Conservation (phyloP, 2,113 vertebrate genomes). For the Jacana jacana region DNA sequence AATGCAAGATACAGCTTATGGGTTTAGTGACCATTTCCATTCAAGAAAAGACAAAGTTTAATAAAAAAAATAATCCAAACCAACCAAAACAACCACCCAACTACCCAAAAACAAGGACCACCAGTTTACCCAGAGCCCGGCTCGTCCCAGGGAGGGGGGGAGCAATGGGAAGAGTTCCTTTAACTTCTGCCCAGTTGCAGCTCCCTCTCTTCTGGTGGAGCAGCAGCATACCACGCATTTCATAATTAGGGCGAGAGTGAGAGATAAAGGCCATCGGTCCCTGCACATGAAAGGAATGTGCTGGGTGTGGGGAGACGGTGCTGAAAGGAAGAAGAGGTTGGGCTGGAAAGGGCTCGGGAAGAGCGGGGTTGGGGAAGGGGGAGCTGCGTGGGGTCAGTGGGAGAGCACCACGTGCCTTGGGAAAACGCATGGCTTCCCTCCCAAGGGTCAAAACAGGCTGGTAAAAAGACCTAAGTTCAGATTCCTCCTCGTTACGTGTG, state of each 20-base stretch:
- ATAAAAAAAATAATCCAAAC: not conserved
- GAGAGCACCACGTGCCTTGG: accelerated
- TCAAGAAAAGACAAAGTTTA: not conserved
- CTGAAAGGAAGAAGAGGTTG: slow-evolving; percentile 27
- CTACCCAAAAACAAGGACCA: not conserved
- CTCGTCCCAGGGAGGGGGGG: not conserved
- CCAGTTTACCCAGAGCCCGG: not conserved
- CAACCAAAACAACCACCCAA: too few relatives aligned
- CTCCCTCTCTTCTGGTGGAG: not conserved
- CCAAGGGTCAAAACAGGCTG: not conserved
- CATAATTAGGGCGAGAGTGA: not conserved
- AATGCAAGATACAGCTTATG: not conserved
- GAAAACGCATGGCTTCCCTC: not conserved
- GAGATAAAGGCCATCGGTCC: slow-evolving; percentile 15
- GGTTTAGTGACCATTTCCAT: not conserved
- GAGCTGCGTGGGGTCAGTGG: not conserved
- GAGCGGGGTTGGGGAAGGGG: not conserved
- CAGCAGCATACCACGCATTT: slow-evolving; percentile 56
- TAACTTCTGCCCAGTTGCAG: not conserved
- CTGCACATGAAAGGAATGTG: slow-evolving; percentile 46
- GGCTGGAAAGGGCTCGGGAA: not conserved
- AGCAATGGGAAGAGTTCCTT: not conserved
- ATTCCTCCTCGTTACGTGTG: not conserved
- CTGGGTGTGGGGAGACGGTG: slow-evolving; percentile 29
- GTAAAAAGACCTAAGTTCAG: not conserved